Evolutionary conservation across 2,797 vertebrate genomes (phyloP).

Genomic region (Bovichtus diacanthus): DNA sequence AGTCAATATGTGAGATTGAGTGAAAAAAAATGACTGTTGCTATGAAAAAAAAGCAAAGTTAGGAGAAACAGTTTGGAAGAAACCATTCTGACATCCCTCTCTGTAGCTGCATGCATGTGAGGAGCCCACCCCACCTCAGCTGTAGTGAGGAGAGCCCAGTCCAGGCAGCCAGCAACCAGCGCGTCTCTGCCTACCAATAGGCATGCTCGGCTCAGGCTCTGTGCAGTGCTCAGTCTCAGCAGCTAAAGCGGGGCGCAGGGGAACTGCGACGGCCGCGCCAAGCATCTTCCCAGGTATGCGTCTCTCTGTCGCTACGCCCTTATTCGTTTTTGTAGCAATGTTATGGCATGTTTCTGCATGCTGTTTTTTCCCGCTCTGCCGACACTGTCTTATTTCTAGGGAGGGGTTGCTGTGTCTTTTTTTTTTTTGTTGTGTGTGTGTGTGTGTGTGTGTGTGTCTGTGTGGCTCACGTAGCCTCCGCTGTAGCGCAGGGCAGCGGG

Average conservation of each 20-base stretch:
- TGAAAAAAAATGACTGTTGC: slow-evolving; percentile 62
- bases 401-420: slow-evolving; percentile 70
- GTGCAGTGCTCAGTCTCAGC: slow-evolving; percentile 82
- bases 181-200: slow-evolving; percentile 83
- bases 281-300: slow-evolving; percentile 86
- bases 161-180: slow-evolving; percentile 84
- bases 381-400: slow-evolving; percentile 56
- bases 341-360: slow-evolving; percentile 51
- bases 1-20: slow-evolving; percentile 42
- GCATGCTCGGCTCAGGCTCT: slow-evolving; percentile 82
- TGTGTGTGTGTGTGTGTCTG: no score
- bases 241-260: slow-evolving; percentile 82
- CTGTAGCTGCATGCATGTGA: slow-evolving; percentile 65
- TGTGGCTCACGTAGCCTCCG: slow-evolving; percentile 60
- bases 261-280: slow-evolving; percentile 85
- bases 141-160: slow-evolving; percentile 83
- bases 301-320: slow-evolving; percentile 65
- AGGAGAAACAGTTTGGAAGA: slow-evolving; percentile 80
- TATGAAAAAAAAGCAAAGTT: slow-evolving; percentile 81
- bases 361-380: slow-evolving; percentile 22
- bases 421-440: background rate
- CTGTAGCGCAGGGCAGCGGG: slow-evolving; percentile 63
- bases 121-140: slow-evolving; percentile 77
- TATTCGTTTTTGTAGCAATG: slow-evolving; percentile 28
- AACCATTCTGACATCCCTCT: slow-evolving; percentile 82